Evolutionary conservation across 2,888 invertebrate genomes (phyloP), one percentile per base, ranked within the genome.

Genomic region (Mimachlamys varia): DNA sequence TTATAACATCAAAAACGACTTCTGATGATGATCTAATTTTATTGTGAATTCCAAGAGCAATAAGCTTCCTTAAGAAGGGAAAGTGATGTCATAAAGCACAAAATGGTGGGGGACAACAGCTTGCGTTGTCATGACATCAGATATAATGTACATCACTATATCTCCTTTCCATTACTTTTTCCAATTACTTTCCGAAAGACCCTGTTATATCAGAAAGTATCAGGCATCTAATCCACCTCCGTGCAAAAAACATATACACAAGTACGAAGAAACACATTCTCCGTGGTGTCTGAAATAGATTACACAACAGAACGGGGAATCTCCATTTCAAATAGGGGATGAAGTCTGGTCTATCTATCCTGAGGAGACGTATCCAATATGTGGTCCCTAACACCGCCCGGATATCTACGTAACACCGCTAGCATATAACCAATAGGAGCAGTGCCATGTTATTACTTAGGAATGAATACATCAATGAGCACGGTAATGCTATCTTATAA

Each of bases 91-190:
- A 76, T 76, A 76, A 76, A 76, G 27, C 76, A 76, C 76, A 76
- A 33, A 27, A 76, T 76, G 76, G 76, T 33, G 33, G 76, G 27
- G 33, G 33, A 76, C 76, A 76, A 76, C 76, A 33, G 76, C 27
- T 27, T 12, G 76, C 22, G 76, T 76, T 76, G 76, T 76, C 76
- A 76, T 76, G 76, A 76, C 76, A 76, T 22, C 76, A 76, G 17
- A 76, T 76, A 76, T 76, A 76, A 76, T 27, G 76, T 76, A 76
- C 76, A 76, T 76, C 76, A 76, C 76, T 76, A 76, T 76, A 76
- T 76, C 76, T 76, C 76, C 76, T 76, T 76, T 76, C 76, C 76
- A 76, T 76, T 76, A 76, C 76, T 76, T 76, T 76, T 76, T 76
- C 76, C 76, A 76, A 76, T 76, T 76, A 76, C 76, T 76, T 76